Base-by-base conservation (phyloP, 1,140 invertebrate species). In the Bradysia coprophila region DNA sequence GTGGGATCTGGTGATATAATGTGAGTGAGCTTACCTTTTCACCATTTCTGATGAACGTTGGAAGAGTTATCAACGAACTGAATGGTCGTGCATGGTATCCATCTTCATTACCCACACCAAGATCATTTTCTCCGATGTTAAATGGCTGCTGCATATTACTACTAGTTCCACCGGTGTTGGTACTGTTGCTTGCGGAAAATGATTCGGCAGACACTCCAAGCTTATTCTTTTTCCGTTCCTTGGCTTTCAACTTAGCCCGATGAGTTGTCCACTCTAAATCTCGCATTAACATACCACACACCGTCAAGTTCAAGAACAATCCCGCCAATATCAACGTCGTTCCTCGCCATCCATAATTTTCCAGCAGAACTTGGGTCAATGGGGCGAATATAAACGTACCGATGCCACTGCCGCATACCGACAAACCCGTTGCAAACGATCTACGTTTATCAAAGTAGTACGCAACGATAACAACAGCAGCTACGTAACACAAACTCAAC, bases 401-500 rank as follows among this genome's bases (percentile, higher is more conserved):
- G 33, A 86, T 82, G 6, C 83, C 83, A 51, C 82, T 87, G 0
- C 89, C 89, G 54, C 87, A 91, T 1, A 93, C 88, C 0, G 89
- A 84, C 19, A 96, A 68, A 1, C 92, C 92, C 1, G 90, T 96
- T 0, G 92, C 92, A 34, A 96, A 72, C 0, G 89, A 92, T 39
- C 91, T 65, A 52, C 75, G 80, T 50, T 85, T 85, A 50, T 96
- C 91, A 58, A 97, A 97, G 58, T 95, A 97, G 56, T 92, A 93
- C 2, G 91, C 89, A 3, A 97, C 91, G 48, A 91, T 89, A 0
- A 96, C 91, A 2, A 89, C 82, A 1, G 84, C 83, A 1, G 88
- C 81, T 2, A 93, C 86, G 54, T 85, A 89, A 51, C 86, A 88
- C 19, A 91, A 62, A 38, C 86, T 84, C 45, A 93, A 65, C 8